These are phyloP conservation scores for Proterorhinus semilunaris DNA, from an alignment of 2,113 vertebrate species.

Conservation along the genomic window DNA sequence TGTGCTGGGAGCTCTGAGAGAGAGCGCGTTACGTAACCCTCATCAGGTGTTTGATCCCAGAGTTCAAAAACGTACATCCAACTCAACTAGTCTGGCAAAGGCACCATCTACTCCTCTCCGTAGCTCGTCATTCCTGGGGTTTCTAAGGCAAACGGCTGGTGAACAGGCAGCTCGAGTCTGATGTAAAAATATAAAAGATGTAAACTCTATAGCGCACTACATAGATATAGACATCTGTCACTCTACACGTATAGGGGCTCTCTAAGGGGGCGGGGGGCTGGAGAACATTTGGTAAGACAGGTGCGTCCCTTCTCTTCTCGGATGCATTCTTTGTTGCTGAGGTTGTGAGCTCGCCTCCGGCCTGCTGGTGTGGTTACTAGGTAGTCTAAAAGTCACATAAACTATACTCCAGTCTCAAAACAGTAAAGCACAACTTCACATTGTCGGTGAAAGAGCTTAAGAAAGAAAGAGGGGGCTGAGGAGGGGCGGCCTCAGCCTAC, in stretches of 20 bases:
- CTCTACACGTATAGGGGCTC: constrained; percentile 67
- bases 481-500: constrained; percentile 46
- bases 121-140: constrained; percentile 70
- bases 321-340: constrained; percentile 68
- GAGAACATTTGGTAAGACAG: constrained; percentile 77
- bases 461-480: constrained; percentile 13
- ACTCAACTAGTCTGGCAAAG: constrained; percentile 70
- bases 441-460: constrained; percentile 38
- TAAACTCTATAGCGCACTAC: constrained; percentile 69
- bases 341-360: constrained; percentile 33
- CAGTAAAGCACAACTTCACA: constrained; percentile 32
- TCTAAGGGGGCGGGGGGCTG: constrained; percentile 51
- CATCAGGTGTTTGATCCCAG: constrained; percentile 59
- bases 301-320: constrained; percentile 60
- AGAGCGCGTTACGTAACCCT: constrained; percentile 33
- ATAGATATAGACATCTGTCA: constrained; percentile 69
- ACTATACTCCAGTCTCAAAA: constrained; percentile 12
- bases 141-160: constrained; percentile 81
- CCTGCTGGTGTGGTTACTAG: constrained; percentile 53
- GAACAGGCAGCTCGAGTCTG: constrained; percentile 76
- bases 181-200: constrained; percentile 78
- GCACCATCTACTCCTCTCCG: constrained; percentile 75
- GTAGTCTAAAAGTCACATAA: constrained; percentile 35
- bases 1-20: constrained; percentile 10
- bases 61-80: constrained; percentile 74